Percentiles rank a stretch among this genome's conserved stretches.
Evolutionary conservation across 1,140 invertebrate species (phyloP).

Genomic region (Caenorhabditis remanei): DNA sequence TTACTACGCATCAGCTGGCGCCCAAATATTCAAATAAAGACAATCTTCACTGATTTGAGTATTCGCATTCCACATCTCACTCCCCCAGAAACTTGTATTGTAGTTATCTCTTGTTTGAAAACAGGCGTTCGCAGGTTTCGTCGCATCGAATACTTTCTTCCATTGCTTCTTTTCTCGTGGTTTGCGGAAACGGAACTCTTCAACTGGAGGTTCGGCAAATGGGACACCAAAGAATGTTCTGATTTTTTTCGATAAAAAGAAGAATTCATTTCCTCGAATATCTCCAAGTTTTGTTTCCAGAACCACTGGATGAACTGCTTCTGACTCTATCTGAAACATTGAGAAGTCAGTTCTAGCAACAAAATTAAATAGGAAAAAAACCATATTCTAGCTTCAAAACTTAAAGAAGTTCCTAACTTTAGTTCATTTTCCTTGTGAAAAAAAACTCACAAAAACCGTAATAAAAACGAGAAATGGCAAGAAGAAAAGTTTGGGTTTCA

Average conservation of each 20-base stretch:
- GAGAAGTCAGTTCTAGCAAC: not conserved
- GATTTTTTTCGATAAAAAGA: constrained; percentile 73
- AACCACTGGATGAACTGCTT: constrained; percentile 61
- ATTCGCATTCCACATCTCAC: constrained; percentile 78
- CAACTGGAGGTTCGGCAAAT: constrained; percentile 73
- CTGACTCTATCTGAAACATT: constrained; percentile 7
- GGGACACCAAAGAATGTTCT: constrained; percentile 73
- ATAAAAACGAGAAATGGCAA: constrained; percentile 18
- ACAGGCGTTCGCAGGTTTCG: constrained; percentile 71
- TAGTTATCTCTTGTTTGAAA: constrained; percentile 69
- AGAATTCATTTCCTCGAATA: constrained; percentile 73
- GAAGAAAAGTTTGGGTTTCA: constrained; percentile 46
- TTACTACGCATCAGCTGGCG: constrained; percentile 68
- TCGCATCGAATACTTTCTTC: constrained; percentile 74
- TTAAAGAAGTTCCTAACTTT: no score
- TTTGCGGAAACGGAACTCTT: constrained; percentile 70
- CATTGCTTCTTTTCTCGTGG: constrained; percentile 71
- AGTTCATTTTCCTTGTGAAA: not conserved
- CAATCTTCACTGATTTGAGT: constrained; percentile 74
- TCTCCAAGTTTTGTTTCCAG: constrained; percentile 68
- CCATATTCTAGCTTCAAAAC: no score
- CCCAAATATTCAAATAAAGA: constrained; percentile 77
- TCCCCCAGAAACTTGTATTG: constrained; percentile 76
- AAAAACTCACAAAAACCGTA: constrained; percentile 37
- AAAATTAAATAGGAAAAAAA: no score